Base-by-base conservation (phyloP, 2,113 vertebrate genomes). In the Carassius auratus region DNA sequence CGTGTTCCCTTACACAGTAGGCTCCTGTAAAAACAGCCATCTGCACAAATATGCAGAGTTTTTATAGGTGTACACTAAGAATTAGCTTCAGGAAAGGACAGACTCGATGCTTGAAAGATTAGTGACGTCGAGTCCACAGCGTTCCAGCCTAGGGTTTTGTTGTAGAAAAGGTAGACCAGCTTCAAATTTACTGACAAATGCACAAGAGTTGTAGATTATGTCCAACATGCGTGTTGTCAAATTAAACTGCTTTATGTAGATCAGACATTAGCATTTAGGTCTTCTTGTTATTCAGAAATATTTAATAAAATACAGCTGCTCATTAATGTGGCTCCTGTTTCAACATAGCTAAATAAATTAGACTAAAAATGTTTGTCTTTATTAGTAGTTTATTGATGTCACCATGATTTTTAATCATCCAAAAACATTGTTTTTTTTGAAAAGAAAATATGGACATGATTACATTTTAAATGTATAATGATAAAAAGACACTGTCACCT, bases 1-100 rank as follows among this genome's bases (percentile, higher is more conserved):
- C 84, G 81, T 90, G 89, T 90, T 90, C 79, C 87, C 75, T 82
- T 77, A 84, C 86, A 87, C 74, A 86, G 82, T 62, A 79, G 69
- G 82, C 87, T 80, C 82, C 79, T 88, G 77, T 88, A 78, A 88
- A 88, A 88, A 45, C 86, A 87, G 69, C 86, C 69, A 84, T 84
- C 84, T 84, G 89, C 77, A 86, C 87, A 90, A 90, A 90, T 86
- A 84, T 73, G 71, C 76, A 36, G 13, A 62, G 74, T 84, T 86
- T 89, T 90, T 88, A 89, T 91, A 89, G 87, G 62, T 86, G 83
- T 80, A 74, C 73, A 33, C 55, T 19, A 81, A 77, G 77, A 85
- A 81, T 86, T 75, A 77, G 57, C 48, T 57, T 86, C 83, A 83
- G 86, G 73, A 89, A 30, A 86, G 66, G 81, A 74, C 71, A 52